Percentiles rank a stretch among this genome's conserved stretches.
Conservation (phyloP, 2,888 invertebrate species). For the Amaurobius ferox region DNA sequence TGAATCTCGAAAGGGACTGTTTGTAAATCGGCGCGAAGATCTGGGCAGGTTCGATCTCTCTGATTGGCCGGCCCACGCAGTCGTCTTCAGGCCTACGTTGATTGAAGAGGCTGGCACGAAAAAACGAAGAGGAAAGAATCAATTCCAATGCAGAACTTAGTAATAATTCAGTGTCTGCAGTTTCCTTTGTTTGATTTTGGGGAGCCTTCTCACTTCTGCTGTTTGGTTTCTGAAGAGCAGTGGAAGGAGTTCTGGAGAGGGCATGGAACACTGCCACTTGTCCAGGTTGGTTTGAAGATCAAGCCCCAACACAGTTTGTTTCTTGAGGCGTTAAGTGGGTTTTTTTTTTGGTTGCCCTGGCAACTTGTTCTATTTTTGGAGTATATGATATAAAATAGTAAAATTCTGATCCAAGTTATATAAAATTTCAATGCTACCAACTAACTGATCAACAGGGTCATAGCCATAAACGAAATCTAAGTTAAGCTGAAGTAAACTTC, state of each 20-base stretch:
- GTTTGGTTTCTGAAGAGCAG: neutral
- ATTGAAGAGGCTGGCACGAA: neutral
- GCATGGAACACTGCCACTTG: neutral
- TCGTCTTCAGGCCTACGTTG: neutral
- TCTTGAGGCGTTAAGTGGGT: too few species aligned
- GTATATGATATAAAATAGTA: too few species aligned
- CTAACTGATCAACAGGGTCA: too few species aligned
- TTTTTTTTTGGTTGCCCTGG: too few species aligned
- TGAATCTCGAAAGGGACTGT: neutral
- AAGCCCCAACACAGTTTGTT: neutral
- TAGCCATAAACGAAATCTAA: too few species aligned
- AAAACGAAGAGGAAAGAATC: neutral
- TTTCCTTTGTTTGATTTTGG: constrained; percentile 30
- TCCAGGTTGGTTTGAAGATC: neutral
- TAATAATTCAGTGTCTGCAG: neutral
- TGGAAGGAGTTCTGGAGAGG: neutral
- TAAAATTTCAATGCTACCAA: too few species aligned
- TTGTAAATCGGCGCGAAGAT: constrained; percentile 7
- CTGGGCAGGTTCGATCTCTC: neutral
- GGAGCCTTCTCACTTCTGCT: neutral
- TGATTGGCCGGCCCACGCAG: neutral
- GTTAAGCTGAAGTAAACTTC: too few species aligned
- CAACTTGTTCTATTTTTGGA: too few species aligned
- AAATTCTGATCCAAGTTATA: too few species aligned
- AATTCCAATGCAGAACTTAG: neutral